These are phyloP conservation scores for Ceraclea dissimilis DNA, from an alignment of 2,888 invertebrate species.

Conservation along the genomic window DNA sequence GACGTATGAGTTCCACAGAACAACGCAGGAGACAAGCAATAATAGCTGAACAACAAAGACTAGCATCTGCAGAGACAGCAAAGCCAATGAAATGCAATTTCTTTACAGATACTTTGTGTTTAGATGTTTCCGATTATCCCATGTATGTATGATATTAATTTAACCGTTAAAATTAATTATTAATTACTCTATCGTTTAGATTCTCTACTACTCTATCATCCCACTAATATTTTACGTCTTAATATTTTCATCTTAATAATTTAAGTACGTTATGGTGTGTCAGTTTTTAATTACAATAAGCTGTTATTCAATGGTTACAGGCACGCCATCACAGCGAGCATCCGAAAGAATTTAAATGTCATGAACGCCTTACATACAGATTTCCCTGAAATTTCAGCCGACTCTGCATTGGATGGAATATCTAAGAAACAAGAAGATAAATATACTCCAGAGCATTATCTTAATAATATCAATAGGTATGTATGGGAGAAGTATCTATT, in stretches of 20 bases:
- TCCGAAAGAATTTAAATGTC: conserved; percentile 59
- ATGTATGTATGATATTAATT: conserved; percentile 60
- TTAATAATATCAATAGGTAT: conserved; percentile 26
- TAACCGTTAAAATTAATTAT: too few species aligned
- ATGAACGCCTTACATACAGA: conserved; percentile 65
- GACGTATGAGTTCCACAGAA: conserved; percentile 5
- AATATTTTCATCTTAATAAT: too few species aligned
- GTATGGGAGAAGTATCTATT: conserved; percentile 29
- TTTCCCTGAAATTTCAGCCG: conserved; percentile 52
- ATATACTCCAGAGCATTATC: conserved; percentile 28
- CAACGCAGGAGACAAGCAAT: conserved; percentile 7
- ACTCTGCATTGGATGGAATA: conserved; percentile 51
- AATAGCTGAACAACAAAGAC: conserved; percentile 1
- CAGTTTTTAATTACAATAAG: too few species aligned
- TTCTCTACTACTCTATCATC: too few species aligned
- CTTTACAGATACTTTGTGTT: conserved; percentile 64
- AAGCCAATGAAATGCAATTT: conserved; percentile 51
- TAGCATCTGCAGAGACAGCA: background rate
- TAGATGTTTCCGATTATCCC: conserved; percentile 68
- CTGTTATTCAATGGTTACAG: conserved; percentile 36
- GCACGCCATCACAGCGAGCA: conserved; percentile 60
- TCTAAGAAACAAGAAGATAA: conserved; percentile 47
- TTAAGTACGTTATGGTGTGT: too few species aligned
- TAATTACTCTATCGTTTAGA: too few species aligned
- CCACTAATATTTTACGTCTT: too few species aligned